phyloP scores from a whole-genome alignment of 2,113 vertebrate species.

The Halcyon malimbica region DNA sequence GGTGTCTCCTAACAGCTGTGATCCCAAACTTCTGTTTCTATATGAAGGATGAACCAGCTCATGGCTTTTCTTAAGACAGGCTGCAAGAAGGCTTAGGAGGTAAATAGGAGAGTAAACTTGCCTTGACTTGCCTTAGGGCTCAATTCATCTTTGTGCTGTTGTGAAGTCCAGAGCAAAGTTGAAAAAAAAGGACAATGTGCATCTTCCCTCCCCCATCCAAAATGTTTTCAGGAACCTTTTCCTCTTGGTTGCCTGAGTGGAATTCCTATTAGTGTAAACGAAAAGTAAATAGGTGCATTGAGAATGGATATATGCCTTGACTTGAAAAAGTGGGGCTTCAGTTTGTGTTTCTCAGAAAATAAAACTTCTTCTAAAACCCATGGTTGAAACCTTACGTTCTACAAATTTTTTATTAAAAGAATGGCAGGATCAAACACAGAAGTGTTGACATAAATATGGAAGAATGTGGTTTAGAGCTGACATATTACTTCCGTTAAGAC shows the following conservation, averaged over 20 bases:
- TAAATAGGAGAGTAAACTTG: not conserved
- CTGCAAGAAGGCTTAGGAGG: not conserved
- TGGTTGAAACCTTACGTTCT: not conserved
- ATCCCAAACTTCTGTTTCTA: not conserved
- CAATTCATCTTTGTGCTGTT: not conserved
- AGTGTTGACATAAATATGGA: not conserved
- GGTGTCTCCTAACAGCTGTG: not conserved
- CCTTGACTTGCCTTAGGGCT: not conserved
- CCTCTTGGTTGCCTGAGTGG: slow-evolving; percentile 9
- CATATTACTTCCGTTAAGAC: not conserved
- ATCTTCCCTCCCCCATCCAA: not conserved
- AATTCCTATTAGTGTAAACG: slow-evolving; percentile 6
- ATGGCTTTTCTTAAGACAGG: not conserved
- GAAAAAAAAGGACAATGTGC: not conserved
- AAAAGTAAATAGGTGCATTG: not conserved
- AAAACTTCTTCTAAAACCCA: not conserved
- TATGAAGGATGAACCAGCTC: not conserved
- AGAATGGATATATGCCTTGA: not conserved
- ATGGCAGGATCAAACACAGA: not conserved
- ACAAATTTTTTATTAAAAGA: not conserved
- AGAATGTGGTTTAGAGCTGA: not conserved
- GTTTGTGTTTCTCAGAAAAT: not conserved
- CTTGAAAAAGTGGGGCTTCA: not conserved
- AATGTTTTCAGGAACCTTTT: not conserved
- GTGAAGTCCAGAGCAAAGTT: not conserved